phyloP scores from a whole-genome alignment of 1,140 invertebrate genomes.

The Aphelenchoides fujianensis region DNA sequence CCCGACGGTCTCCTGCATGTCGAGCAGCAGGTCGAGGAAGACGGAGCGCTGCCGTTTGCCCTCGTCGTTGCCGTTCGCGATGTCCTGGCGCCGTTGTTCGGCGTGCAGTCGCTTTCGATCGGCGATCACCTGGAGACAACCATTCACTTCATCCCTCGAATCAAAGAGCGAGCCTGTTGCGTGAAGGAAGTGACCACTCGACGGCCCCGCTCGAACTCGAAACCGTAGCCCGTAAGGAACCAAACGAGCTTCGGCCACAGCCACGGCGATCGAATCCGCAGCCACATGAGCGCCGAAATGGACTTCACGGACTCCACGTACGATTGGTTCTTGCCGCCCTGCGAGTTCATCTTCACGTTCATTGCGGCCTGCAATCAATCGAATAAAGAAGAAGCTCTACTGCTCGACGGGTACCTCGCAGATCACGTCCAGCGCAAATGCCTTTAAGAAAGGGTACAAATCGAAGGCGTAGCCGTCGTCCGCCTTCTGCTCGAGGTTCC shows the following conservation, averaged over 20 bases:
- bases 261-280: conserved; percentile 59
- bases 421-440: conserved; percentile 81
- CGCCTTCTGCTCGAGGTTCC: conserved; percentile 67
- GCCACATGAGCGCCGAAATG: conserved; percentile 62
- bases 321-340: conserved; percentile 70
- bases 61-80: conserved; percentile 68
- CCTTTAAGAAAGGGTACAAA: conserved; percentile 74
- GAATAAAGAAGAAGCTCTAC: no score
- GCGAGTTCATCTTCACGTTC: conserved; percentile 73
- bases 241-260: conserved; percentile 47
- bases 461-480: conserved; percentile 69
- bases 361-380: no score
- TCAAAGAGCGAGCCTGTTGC: conserved; percentile 52
- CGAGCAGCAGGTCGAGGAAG: conserved; percentile 85
- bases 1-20: conserved; percentile 74
- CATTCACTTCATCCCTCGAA: conserved; percentile 63
- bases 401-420: conserved; percentile 77
- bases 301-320: conserved; percentile 74
- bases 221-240: conserved; percentile 42
- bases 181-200: conserved; percentile 43
- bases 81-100: conserved; percentile 8
- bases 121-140: conserved; percentile 68
- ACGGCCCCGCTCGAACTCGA: conserved; percentile 34
- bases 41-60: conserved; percentile 70
- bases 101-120: conserved; percentile 33